Conservation (phyloP, 2,888 invertebrate genomes). For the Melanchra persicariae region DNA sequence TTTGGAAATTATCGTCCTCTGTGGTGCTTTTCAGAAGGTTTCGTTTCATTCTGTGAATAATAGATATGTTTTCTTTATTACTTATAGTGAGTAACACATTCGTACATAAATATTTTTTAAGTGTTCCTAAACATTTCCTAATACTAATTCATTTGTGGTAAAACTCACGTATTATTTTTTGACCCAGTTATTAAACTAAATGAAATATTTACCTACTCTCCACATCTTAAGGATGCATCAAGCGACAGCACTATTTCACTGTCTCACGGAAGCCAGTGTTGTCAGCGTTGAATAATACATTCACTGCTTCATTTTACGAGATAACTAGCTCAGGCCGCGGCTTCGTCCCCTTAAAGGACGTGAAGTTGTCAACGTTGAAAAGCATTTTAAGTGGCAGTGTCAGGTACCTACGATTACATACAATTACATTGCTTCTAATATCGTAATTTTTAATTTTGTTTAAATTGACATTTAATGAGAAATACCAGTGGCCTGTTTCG, state of each 20-base stretch:
- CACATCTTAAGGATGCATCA: conserved; percentile 22
- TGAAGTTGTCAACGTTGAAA: background rate
- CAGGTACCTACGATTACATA: background rate
- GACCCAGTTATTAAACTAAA: background rate
- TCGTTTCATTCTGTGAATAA: background rate
- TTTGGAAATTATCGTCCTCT: background rate
- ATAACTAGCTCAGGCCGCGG: conserved; percentile 24
- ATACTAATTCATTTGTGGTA: too few relatives aligned
- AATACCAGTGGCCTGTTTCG: background rate
- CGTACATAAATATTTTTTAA: too few relatives aligned
- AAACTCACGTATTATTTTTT: background rate
- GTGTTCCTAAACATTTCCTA: too few relatives aligned
- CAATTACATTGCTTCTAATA: background rate
- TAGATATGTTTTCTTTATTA: too few relatives aligned
- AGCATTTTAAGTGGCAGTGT: background rate
- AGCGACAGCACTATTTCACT: conserved; percentile 36
- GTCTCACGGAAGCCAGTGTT: conserved; percentile 38
- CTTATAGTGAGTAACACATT: too few relatives aligned
- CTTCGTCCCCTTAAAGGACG: background rate
- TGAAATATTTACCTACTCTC: background rate
- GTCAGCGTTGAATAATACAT: conserved; percentile 54
- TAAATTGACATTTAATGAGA: background rate
- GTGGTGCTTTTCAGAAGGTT: conserved; percentile 4
- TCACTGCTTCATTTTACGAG: conserved; percentile 33
- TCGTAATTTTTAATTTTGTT: background rate